These are phyloP conservation scores for Mactromeris polynyma DNA, from an alignment of 2,888 invertebrate genomes.

Conservation along the genomic window DNA sequence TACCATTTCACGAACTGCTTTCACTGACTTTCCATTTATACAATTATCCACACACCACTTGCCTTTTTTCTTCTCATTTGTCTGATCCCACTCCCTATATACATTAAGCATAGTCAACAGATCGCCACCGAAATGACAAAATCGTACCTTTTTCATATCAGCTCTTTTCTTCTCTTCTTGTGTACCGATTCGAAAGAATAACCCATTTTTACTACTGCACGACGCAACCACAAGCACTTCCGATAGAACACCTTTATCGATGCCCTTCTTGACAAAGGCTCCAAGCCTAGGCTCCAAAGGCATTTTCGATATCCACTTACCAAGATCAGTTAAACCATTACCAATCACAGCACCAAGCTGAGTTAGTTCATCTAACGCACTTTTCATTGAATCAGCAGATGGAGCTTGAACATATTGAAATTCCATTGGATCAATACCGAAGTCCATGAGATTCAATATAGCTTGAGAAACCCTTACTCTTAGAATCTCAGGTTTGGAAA, in stretches of 20 bases:
- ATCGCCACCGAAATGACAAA: constrained; percentile 83
- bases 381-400: constrained; percentile 53
- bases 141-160: constrained; percentile 78
- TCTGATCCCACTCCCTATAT: constrained; percentile 78
- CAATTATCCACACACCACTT: constrained; percentile 84
- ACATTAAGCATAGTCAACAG: constrained; percentile 80
- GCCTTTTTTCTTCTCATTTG: constrained; percentile 76
- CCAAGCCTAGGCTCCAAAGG: constrained; percentile 84
- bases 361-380: constrained; percentile 78
- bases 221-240: constrained; percentile 84
- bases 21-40: constrained; percentile 85
- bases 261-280: constrained; percentile 75
- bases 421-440: constrained; percentile 80
- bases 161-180: constrained; percentile 78
- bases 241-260: constrained; percentile 72
- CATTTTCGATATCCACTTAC: constrained; percentile 82
- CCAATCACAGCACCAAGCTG: constrained; percentile 81
- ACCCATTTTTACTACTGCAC: constrained; percentile 75
- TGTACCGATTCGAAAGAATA: constrained; percentile 82
- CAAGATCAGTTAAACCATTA: constrained; percentile 81
- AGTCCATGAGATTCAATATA: constrained; percentile 82
- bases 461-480: constrained; percentile 82
- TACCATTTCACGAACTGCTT: constrained; percentile 75
- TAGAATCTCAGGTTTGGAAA: constrained; percentile 85
- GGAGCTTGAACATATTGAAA: constrained; percentile 86